Base-by-base conservation (phyloP, 2,113 vertebrate species). In the Butorides virescens region DNA sequence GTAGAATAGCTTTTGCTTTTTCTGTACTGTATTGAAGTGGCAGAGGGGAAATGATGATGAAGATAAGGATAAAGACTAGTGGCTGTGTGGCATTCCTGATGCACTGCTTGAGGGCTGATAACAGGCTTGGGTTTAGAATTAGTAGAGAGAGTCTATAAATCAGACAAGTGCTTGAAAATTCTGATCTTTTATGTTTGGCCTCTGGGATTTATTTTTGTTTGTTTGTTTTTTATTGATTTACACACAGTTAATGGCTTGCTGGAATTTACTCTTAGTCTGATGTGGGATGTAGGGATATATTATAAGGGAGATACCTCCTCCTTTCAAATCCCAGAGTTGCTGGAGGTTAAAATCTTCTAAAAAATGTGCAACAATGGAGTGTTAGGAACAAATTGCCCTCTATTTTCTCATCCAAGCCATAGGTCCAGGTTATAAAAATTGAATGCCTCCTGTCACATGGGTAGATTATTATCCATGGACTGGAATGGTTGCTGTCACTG, bases 121-220 rank as follows among this genome's bases (percentile, higher is more conserved):
- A 87, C 90, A 59, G 84, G 30, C 72, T 78, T 9, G 25, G 42
- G 37, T 53, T 82, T 42, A 39, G 80, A 94, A 86, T 83, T 90
- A 90, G 82, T 82, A 58, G 23, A 46, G 23, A 49, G 34, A 90
- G 79, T 87, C 91, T 86, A 68, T 96, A 92, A 94, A 95, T 86
- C 95, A 97, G 86, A 62, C 82, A 42, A 76, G 32, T 42, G 61
- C 71, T 88, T 44, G 84, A 88, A 94, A 96, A 96, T 95, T 75
- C 87, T 75, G 74, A 59, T 96, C 94, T 92, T 83, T 23, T 17
- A 44, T 21, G 59, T 70, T 85, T 88, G 25, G 49, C 91, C 36
- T 75, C 78, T 92, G 61, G 78, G 90, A 95, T 87, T 97, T 96
- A 96, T 97, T 96, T 95, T 93, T 96, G 92, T 93, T 97, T 96